Conservation (phyloP, 1,140 invertebrate species). For the Spodoptera litura region DNA sequence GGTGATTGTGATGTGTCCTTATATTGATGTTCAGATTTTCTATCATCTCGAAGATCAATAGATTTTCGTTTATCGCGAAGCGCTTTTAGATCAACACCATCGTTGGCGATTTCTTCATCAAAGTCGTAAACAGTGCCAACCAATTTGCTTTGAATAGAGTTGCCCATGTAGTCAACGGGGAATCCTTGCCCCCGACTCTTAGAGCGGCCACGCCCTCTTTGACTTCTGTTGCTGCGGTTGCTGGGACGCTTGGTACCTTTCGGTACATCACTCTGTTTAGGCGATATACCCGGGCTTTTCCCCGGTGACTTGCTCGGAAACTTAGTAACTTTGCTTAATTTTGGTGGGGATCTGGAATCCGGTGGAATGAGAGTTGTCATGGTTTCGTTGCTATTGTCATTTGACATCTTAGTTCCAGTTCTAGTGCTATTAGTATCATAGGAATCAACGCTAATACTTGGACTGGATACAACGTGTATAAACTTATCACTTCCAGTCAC, state of each 20-base stretch:
- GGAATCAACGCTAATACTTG: conserved; percentile 72
- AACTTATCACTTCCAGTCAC: conserved; percentile 78
- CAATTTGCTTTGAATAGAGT: conserved; percentile 90
- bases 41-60: conserved; percentile 89
- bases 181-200: conserved; percentile 88
- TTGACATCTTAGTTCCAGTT: conserved; percentile 70
- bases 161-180: conserved; percentile 76
- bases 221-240: conserved; percentile 85
- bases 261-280: conserved; percentile 86
- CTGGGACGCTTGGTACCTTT: conserved; percentile 84
- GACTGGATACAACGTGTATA: conserved; percentile 75
- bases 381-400: conserved; percentile 70
- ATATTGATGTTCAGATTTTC: conserved; percentile 86
- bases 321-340: conserved; percentile 88
- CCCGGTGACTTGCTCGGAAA: conserved; percentile 89
- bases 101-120: conserved; percentile 92
- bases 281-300: conserved; percentile 92
- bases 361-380: conserved; percentile 83
- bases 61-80: conserved; percentile 93
- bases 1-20: conserved; percentile 88
- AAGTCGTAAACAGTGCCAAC: conserved; percentile 95
- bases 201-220: conserved; percentile 89
- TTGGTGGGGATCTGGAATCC: conserved; percentile 85
- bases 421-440: conserved; percentile 69
- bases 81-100: conserved; percentile 92